Percentiles rank a stretch among this genome's conserved stretches.
Evolutionary conservation across 2,797 vertebrate species (phyloP).

Genomic region (Spheniscus humboldti): DNA sequence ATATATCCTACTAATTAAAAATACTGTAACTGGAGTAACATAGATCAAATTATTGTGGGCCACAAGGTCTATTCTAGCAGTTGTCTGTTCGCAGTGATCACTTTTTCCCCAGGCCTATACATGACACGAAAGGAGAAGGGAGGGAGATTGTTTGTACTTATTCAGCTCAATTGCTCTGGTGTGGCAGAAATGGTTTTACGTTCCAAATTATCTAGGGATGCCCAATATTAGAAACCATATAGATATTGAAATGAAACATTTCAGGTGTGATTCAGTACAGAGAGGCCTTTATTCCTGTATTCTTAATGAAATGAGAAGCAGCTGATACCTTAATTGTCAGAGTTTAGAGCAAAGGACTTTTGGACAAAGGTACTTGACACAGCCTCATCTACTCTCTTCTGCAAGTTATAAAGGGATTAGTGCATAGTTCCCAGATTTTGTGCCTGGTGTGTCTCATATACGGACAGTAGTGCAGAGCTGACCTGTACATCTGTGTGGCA

Average conservation of each 20-base stretch:
- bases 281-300: background rate
- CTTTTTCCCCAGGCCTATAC: background rate
- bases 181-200: background rate
- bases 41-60: background rate
- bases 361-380: background rate
- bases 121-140: background rate
- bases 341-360: background rate
- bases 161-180: background rate
- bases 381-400: background rate
- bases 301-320: background rate
- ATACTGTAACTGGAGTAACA: background rate
- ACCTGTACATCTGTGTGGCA: background rate
- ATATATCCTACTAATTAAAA: background rate
- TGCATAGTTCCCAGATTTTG: background rate
- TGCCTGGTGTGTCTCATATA: background rate
- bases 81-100: background rate
- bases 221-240: background rate
- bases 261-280: background rate
- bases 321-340: background rate
- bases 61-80: background rate
- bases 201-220: background rate
- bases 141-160: background rate
- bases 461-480: background rate
- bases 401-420: background rate
- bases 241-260: background rate